A percentile compares a stretch with the other conserved stretches of the same genome.
Conservation (phyloP, 2,113 vertebrate species). For the Petrocephalus zakoni region DNA sequence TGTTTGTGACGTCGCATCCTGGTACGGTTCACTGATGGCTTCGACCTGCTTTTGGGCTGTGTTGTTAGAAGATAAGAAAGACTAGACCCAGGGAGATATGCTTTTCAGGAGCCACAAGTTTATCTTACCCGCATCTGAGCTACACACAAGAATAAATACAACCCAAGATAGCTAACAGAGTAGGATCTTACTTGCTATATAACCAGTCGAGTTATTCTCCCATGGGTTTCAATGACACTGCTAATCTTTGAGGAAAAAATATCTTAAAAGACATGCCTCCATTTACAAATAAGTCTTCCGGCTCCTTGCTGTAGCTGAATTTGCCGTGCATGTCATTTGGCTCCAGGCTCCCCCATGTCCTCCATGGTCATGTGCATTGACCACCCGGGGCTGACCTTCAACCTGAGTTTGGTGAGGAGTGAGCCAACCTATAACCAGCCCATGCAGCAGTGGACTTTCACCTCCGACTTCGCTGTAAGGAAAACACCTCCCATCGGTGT, state of each 20-base stretch:
- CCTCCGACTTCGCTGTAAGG: slow-evolving; percentile 87
- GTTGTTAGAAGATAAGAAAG: not conserved
- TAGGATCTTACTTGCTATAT: not conserved
- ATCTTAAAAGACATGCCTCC: not conserved
- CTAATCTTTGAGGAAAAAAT: not conserved
- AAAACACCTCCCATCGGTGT: not conserved
- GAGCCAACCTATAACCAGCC: slow-evolving; percentile 82
- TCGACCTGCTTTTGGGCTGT: not conserved
- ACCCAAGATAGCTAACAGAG: not conserved
- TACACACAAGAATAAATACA: not conserved
- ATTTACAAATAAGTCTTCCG: not conserved
- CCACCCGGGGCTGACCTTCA: slow-evolving; percentile 78
- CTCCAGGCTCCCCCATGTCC: slow-evolving; percentile 58
- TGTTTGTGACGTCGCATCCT: slow-evolving; percentile 77
- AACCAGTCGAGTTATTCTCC: not conserved
- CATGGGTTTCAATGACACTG: not conserved
- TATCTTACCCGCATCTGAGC: not conserved
- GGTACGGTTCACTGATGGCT: slow-evolving; percentile 57
- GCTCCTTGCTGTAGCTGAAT: not conserved
- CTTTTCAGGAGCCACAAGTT: not conserved
- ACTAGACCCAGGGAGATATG: not conserved
- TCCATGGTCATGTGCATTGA: slow-evolving; percentile 77
- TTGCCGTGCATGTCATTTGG: slow-evolving; percentile 16
- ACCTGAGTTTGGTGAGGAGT: slow-evolving; percentile 74
- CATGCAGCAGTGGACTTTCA: slow-evolving; percentile 84